Conservation (phyloP, 2,113 vertebrate species). For the Psilopsiagon aymara region DNA sequence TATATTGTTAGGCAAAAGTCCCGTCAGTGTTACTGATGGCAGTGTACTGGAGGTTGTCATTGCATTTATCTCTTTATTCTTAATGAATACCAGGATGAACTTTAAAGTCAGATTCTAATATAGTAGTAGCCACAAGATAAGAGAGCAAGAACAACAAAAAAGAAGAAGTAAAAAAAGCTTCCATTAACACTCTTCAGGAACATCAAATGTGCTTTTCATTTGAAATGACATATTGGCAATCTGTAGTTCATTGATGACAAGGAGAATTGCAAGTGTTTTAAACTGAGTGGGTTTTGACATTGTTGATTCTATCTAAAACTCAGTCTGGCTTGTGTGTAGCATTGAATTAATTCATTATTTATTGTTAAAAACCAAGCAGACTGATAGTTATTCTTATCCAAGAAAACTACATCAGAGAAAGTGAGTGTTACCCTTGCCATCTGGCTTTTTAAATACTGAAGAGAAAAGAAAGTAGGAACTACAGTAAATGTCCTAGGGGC, state of each 20-base stretch:
- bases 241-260: background rate
- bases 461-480: background rate
- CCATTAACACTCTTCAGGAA: background rate
- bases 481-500: background rate
- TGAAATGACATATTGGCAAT: background rate
- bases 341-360: slow-evolving; percentile 37
- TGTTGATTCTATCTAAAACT: background rate
- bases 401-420: background rate
- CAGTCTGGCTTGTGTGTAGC: background rate
- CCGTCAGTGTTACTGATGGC: background rate
- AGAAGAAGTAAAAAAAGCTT: background rate
- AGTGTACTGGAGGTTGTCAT: background rate
- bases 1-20: background rate
- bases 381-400: background rate
- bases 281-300: background rate
- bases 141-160: background rate
- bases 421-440: background rate
- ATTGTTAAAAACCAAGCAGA: background rate
- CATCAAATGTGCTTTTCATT: background rate
- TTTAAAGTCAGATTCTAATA: background rate
- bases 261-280: background rate
- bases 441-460: background rate
- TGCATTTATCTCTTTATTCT: background rate
- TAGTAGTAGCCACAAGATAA: background rate
- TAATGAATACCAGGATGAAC: background rate